Percentiles rank a stretch among this genome's conserved stretches.
Conservation (phyloP, 2,888 invertebrate species). For the Cancer borealis region DNA sequence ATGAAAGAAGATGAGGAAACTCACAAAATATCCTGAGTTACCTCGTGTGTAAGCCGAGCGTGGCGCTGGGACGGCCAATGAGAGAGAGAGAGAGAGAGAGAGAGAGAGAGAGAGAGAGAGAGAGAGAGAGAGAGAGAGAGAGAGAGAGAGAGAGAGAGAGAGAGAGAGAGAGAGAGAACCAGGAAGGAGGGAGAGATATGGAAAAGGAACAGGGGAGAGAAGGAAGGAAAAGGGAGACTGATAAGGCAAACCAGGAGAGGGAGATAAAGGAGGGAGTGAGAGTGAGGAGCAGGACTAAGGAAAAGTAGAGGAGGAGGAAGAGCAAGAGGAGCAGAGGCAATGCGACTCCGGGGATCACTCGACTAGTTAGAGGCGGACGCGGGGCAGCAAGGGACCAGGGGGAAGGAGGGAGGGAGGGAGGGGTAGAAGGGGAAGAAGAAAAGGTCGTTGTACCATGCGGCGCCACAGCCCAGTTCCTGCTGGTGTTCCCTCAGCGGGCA, state of each 20-base stretch:
- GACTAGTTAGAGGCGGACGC: background rate
- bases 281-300: background rate
- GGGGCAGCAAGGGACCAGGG: too few species aligned
- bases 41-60: background rate
- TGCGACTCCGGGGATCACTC: background rate
- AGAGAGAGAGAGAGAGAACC: background rate
- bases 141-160: slow-evolving; percentile 25
- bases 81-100: slow-evolving; percentile 10
- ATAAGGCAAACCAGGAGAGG: background rate
- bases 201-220: background rate
- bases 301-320: background rate
- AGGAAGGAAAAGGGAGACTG: slow-evolving; percentile 18
- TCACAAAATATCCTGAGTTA: background rate
- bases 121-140: slow-evolving; percentile 37
- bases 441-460: background rate
- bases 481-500: background rate
- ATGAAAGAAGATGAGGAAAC: slow-evolving; percentile 15
- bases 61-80: background rate
- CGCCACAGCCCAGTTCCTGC: background rate
- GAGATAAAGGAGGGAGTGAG: background rate
- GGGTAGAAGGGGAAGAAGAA: background rate
- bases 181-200: background rate
- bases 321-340: background rate
- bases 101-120: slow-evolving; percentile 45
- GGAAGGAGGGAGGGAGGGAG: background rate